phyloP scores from a whole-genome alignment of 2,797 vertebrate species.

The Loriculus beryllinus region DNA sequence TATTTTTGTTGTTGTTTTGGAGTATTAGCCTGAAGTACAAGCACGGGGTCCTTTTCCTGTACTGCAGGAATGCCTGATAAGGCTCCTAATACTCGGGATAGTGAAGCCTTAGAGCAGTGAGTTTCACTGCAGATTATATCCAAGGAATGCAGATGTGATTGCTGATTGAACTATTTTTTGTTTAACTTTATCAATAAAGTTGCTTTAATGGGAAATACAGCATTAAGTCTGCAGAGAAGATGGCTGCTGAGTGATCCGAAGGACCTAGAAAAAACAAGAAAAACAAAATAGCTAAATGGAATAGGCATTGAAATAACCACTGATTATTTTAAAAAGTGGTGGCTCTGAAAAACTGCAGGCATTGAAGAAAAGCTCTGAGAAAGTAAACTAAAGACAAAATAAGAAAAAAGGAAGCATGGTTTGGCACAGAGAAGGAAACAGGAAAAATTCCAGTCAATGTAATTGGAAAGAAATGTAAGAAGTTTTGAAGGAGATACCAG shows the following conservation, averaged over 20 bases:
- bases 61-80: background rate
- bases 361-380: background rate
- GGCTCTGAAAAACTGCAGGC: background rate
- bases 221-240: background rate
- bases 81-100: background rate
- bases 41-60: background rate
- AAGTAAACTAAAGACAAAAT: background rate
- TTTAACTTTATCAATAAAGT: background rate
- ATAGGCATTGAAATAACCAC: background rate
- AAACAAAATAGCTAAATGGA: background rate
- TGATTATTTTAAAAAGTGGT: background rate
- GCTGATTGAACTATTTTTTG: background rate
- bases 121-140: background rate
- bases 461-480: background rate
- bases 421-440: background rate
- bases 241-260: background rate
- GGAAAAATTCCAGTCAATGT: background rate
- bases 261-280: background rate
- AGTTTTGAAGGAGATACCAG: background rate
- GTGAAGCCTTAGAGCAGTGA: background rate
- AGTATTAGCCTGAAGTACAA: background rate
- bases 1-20: background rate
- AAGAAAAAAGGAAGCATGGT: background rate
- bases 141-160: background rate
- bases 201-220: background rate